These are phyloP conservation scores for Zaprionus capensis DNA, from an alignment of 1,140 invertebrate species.

Conservation along the genomic window DNA sequence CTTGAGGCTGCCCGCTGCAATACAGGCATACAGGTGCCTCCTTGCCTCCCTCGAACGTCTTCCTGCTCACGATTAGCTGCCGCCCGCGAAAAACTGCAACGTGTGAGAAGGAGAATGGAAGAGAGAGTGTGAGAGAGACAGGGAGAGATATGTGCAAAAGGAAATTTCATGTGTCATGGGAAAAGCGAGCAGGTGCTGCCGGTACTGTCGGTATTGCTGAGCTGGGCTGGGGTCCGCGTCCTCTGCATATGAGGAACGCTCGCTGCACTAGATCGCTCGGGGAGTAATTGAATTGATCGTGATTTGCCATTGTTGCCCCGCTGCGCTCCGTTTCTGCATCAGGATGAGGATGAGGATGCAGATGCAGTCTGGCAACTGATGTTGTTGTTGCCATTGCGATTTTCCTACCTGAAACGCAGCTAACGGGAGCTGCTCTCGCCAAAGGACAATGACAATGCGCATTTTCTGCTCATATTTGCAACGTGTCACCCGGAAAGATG, in stretches of 20 bases:
- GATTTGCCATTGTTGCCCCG: slow-evolving; percentile 71
- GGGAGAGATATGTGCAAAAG: background rate
- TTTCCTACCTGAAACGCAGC: slow-evolving; percentile 56
- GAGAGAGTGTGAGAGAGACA: background rate
- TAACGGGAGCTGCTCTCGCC: slow-evolving; percentile 43
- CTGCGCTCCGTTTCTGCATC: slow-evolving; percentile 5
- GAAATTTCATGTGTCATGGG: slow-evolving; percentile 58
- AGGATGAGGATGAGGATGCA: slow-evolving; percentile 47
- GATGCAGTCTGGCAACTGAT: slow-evolving; percentile 42
- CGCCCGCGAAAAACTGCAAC: slow-evolving; percentile 22
- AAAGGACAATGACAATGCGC: slow-evolving; percentile 75
- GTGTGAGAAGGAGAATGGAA: no score
- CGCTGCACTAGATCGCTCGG: slow-evolving; percentile 51
- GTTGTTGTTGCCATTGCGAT: slow-evolving; percentile 27
- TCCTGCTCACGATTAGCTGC: slow-evolving; percentile 31
- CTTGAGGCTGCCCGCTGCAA: slow-evolving; percentile 29
- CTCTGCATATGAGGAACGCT: slow-evolving; percentile 21
- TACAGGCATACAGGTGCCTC: slow-evolving; percentile 45
- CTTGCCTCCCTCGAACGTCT: slow-evolving; percentile 15
- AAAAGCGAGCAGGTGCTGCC: slow-evolving; percentile 69
- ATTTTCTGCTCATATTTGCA: slow-evolving; percentile 72
- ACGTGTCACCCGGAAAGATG: slow-evolving; percentile 72
- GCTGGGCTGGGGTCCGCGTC: slow-evolving; percentile 14
- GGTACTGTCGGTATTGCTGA: no score
- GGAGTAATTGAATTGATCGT: slow-evolving; percentile 81